Evolutionary conservation across 2,797 vertebrate species (phyloP), one percentile per base, ranked within the genome.

Genomic region (Chaetophractus vellerosus): DNA sequence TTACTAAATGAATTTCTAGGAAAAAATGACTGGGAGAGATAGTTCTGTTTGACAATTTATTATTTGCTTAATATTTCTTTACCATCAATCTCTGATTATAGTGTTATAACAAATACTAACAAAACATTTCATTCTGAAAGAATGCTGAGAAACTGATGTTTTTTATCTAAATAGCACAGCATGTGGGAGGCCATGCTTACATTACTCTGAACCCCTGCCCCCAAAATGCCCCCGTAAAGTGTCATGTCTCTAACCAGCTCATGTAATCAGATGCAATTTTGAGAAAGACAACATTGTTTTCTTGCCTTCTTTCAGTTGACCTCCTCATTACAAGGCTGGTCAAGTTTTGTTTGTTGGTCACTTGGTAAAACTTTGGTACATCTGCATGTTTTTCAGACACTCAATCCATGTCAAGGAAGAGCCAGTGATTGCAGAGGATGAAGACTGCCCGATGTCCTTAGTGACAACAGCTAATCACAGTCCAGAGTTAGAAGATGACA

Each of bases 381-480:
- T 96, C 86, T 84, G 52, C 90, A 41, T 98, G 78, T 98, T 97
- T 98, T 98, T 86, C 98, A 99, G 99, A 99, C 99, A 99, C 87
- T 98, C 99, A 93, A 98, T 99, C 98, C 99, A 99, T 85, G 99
- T 99, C 97, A 99, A 99, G 98, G 99, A 99, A 98, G 99, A 99
- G 98, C 99, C 99, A 3, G 99, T 99, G 96, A 99, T 99, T 98
- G 99, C 99, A 97, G 99, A 99, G 90, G 99, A 99, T 94, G 99
- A 99, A 92, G 99, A 99, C 98, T 99, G 99, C 98, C 99, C 99
- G 76, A 99, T 99, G 99, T 99, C 99, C 81, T 98, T 99, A 98
- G 99, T 99, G 98, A 99, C 99, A 98, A 99, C 99, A 1, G 99
- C 99, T 96, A 99, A 99, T 98, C 99, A 99, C 98, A 99, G 99